Evolutionary conservation across 2,797 vertebrate genomes (phyloP).

Genomic region (Mus caroli): DNA sequence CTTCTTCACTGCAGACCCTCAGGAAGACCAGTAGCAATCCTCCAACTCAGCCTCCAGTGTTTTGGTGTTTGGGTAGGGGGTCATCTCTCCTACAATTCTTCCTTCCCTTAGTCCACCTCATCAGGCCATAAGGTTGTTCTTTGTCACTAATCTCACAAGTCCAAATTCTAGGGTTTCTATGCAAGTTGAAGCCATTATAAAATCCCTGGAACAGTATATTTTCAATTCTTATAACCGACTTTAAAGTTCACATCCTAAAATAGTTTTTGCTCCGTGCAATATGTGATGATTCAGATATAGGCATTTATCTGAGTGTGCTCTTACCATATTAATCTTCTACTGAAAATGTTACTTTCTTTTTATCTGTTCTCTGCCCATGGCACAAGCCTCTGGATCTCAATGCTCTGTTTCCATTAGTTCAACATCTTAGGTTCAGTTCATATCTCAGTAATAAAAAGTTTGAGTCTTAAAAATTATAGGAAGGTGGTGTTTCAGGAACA

Average conservation of each 20-base stretch:
- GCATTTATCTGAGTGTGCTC: slow-evolving; percentile 47
- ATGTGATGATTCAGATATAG: slow-evolving; percentile 64
- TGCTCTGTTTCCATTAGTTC: background rate
- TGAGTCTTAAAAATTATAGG: background rate
- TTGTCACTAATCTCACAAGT: slow-evolving; percentile 36
- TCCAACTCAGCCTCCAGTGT: background rate
- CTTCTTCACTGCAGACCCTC: background rate
- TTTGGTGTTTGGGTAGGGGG: background rate
- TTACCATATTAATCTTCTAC: slow-evolving; percentile 53
- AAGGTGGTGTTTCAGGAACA: background rate
- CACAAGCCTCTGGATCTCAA: background rate
- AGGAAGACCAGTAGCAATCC: background rate
- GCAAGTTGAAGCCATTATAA: slow-evolving; percentile 47
- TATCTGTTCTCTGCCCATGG: background rate
- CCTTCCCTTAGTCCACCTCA: background rate
- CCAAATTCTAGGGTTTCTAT: background rate
- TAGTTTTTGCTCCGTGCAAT: slow-evolving; percentile 68
- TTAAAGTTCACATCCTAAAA: slow-evolving; percentile 76
- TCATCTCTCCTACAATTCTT: background rate
- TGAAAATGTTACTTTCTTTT: slow-evolving; percentile 52
- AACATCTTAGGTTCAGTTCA: background rate
- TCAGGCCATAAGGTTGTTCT: background rate
- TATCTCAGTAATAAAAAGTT: background rate
- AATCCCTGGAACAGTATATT: slow-evolving; percentile 46
- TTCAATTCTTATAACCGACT: slow-evolving; percentile 57